A percentile compares a stretch with the other conserved stretches of the same genome.
These are phyloP conservation scores for Chascanopsetta lugubris DNA, from an alignment of 2,113 vertebrate genomes.

Conservation along the genomic window DNA sequence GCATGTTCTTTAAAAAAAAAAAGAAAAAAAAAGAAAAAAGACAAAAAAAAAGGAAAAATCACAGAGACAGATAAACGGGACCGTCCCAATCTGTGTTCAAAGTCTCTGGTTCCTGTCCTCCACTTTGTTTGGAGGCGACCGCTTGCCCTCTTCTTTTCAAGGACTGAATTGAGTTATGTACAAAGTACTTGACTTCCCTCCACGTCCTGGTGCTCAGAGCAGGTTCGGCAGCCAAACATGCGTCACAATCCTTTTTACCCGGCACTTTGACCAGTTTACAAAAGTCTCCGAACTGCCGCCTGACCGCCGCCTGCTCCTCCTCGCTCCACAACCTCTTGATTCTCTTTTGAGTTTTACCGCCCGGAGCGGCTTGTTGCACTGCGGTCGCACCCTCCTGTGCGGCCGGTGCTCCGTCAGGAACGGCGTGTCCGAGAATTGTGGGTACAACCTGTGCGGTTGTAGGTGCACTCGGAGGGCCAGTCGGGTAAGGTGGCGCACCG, in stretches of 20 bases:
- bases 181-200: conserved; percentile 77
- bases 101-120: conserved; percentile 50
- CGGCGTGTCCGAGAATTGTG: conserved; percentile 38
- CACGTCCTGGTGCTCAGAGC: conserved; percentile 69
- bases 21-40: conserved; percentile 75
- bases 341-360: conserved; percentile 64
- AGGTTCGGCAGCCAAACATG: conserved; percentile 73
- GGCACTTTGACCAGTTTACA: conserved; percentile 70
- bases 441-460: conserved; percentile 68
- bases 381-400: conserved; percentile 15
- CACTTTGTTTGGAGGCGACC: conserved; percentile 36
- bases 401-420: conserved; percentile 18
- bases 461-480: conserved; percentile 14
- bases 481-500: conserved; percentile 34
- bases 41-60: conserved; percentile 33
- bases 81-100: conserved; percentile 65
- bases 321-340: conserved; percentile 69
- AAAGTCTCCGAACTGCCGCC: conserved; percentile 71
- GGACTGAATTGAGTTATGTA: conserved; percentile 76
- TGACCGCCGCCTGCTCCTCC: conserved; percentile 72
- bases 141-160: conserved; percentile 59
- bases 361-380: background rate
- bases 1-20: conserved; percentile 18
- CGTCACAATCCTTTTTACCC: conserved; percentile 77
- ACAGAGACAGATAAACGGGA: conserved; percentile 76